Base-by-base conservation (phyloP, 2,113 vertebrate genomes). In the Probosciger aterrimus region DNA sequence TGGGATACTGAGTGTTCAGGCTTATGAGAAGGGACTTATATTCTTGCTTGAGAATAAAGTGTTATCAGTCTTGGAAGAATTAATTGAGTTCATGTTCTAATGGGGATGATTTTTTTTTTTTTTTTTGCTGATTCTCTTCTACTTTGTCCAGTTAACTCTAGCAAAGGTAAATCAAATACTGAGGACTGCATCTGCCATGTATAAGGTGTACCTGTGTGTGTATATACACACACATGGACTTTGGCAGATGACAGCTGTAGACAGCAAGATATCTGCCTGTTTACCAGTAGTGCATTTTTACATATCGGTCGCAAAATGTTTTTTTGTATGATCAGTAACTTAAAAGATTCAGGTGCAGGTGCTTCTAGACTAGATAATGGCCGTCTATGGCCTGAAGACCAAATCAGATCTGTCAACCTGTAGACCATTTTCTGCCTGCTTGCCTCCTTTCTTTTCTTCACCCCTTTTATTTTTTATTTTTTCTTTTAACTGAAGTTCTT, bases 21-120 rank as follows among this genome's bases (percentile, higher is more conserved):
- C 37, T 82, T 79, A 71, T 18, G 31, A 86, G 50, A 57, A 44
- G 28, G 70, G 22, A 39, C 37, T 47, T 50, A 12, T 5, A 25
- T 63, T 65, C 27, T 75, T 79, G 6, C 71, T 82, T 68, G 27
- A 88, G 64, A 90, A 67, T n/a, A 78, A 95, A 69, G 20, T 44
- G 16, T 83, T 81, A 53, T 17, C 49, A 43, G 60, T 70, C 57
- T 82, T 86, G 47, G 17, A 11, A 83, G 22, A 74, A 65, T 74
- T 82, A 74, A 80, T n/a, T 81, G 43, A 79, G 17, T 82, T 89
- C 4, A 30, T n/a, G 7, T 65, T 87, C 33, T 76, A 69, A 76
- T 33, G 10, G 17, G 16, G 73, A 57, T 55, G 47, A 44, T 18
- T 4, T 49, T 75, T 75, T 80, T 78, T 75, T 18, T 4, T 49